These are phyloP conservation scores for Pantherophis vulpinus DNA, from an alignment of 2,797 vertebrate species.

Conservation along the genomic window DNA sequence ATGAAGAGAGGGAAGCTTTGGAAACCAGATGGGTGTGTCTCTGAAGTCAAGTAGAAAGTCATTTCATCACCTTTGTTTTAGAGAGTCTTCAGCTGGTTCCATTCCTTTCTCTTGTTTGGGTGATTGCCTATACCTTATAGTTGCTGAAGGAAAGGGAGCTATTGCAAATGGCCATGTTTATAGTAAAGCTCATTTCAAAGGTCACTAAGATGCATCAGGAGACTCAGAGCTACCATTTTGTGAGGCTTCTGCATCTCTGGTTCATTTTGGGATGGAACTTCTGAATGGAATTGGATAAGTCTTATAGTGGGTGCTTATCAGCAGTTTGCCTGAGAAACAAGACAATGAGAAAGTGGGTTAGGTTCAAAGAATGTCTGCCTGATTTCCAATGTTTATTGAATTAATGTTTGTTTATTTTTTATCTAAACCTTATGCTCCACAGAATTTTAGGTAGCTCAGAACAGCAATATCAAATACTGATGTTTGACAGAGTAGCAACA, in stretches of 20 bases:
- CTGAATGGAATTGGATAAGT: neutral
- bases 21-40: slow-evolving; percentile 26
- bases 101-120: neutral
- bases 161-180: neutral
- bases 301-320: neutral
- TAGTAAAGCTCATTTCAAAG: neutral
- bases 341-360: neutral
- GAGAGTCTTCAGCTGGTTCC: slow-evolving; percentile 25
- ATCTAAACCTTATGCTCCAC: neutral
- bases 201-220: neutral
- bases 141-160: neutral
- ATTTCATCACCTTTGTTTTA: slow-evolving; percentile 39
- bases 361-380: neutral
- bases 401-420: neutral
- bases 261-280: neutral
- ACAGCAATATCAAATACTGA: neutral
- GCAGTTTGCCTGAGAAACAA: neutral
- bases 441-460: neutral
- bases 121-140: neutral
- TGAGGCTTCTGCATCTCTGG: neutral
- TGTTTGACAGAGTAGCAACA: neutral
- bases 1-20: slow-evolving; percentile 43
- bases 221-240: neutral
- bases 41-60: slow-evolving; percentile 41
- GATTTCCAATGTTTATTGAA: neutral